Base-by-base conservation (phyloP, 2,888 invertebrate species). In the Andrena dorsata region DNA sequence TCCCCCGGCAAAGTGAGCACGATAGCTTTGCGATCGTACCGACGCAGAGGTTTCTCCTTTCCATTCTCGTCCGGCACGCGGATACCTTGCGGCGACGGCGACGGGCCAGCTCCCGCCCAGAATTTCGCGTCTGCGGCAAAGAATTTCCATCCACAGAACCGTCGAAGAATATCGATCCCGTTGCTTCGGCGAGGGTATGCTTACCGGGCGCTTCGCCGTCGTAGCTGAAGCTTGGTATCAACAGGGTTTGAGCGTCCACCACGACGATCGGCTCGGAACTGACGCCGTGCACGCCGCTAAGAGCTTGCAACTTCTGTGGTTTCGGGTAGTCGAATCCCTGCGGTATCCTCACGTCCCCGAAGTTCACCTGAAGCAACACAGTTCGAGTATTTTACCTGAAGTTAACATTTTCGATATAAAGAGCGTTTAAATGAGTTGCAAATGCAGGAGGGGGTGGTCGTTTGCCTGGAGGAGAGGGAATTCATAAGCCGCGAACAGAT, bases 41-140 rank as follows among this genome's bases (percentile, higher is more conserved):
- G 96, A 35, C 97, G 95, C 78, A 98, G 95, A 1, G 98, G 98
- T 41, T 94, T 93, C 92, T 96, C 96, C 92, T 97, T 97, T 88
- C 98, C 98, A 93, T 98, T 98, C 95, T 98, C 98, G 94, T 98
- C 98, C 0, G 98, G 97, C 56, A 98, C 97, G 70, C 97, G 95
- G 83, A 97, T 96, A 51, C 98, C 98, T 90, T 97, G 97, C 1
- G 98, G 96, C 0, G 97, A 96, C 0, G 98, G 98, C 91, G 96
- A 96, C 35, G 96, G 95, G 1, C 98, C 98, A 69, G 96, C 95
- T 0, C 98, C 98, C 84, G 97, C 98, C 98, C 98, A 98, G 94
- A 98, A 98, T 94, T 98, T 98, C 0, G 98, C 98, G 94, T 98
- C 98, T 98, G 95, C 86, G 74, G 76, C 60, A 58, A 13, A 47